Percentiles rank a stretch among this genome's conserved stretches.
These are phyloP conservation scores for Isaurus tuberculatus DNA, from an alignment of 92 coral and sea anemone genomes.

Conservation along the genomic window DNA sequence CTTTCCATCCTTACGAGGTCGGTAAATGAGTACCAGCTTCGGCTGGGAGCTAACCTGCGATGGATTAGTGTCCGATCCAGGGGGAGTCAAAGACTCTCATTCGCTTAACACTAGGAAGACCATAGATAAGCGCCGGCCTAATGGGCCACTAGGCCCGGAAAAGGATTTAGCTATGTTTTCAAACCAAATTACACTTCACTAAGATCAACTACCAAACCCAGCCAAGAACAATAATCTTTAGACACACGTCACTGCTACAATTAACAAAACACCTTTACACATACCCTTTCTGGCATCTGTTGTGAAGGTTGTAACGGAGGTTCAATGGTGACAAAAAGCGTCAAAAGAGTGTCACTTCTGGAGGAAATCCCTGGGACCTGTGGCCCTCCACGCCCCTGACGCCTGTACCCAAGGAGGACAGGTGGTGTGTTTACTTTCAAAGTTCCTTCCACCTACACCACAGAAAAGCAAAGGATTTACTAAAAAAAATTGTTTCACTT, in stretches of 20 bases:
- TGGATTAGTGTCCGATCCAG: too few species aligned
- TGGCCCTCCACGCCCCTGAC: slow-evolving; percentile 74
- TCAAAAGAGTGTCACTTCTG: slow-evolving; percentile 84
- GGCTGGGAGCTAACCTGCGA: too few species aligned
- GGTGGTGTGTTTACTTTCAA: slow-evolving; percentile 92
- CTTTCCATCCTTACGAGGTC: too few species aligned
- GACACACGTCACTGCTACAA: not conserved
- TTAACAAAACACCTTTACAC: not conserved
- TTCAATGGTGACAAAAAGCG: slow-evolving; percentile 92
- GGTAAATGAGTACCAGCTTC: too few species aligned
- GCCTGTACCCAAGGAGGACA: slow-evolving; percentile 93
- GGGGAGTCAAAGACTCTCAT: too few species aligned
- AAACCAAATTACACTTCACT: too few species aligned
- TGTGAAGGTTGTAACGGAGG: slow-evolving; percentile 98
- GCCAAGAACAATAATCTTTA: too few species aligned
- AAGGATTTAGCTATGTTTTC: too few species aligned
- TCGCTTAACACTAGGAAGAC: too few species aligned
- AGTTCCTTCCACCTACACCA: slow-evolving; percentile 91
- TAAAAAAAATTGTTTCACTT: not conserved
- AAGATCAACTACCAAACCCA: too few species aligned
- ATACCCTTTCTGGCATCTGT: slow-evolving; percentile 95
- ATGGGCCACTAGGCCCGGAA: too few species aligned
- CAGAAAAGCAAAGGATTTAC: not conserved
- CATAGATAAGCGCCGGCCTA: too few species aligned
- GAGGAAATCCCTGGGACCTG: slow-evolving; percentile 80